Base-by-base conservation (phyloP, 1,140 invertebrate species). In the Campoletis sonorensis region DNA sequence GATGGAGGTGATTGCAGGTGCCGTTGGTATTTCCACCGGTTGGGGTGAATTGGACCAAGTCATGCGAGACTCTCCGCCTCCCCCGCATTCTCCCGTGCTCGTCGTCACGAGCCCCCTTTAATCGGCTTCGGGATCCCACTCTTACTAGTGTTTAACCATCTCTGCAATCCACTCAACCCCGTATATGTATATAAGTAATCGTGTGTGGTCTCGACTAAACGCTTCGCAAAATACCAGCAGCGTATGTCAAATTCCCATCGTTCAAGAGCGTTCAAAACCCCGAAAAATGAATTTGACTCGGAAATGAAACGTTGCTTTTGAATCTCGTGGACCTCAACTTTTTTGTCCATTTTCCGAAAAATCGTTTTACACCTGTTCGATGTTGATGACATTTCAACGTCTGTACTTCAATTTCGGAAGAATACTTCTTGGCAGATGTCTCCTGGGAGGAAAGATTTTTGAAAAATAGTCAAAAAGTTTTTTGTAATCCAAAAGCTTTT, bases 21-120 rank as follows among this genome's bases (percentile, higher is more conserved):
- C 79, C n/a, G 49, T 79, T 37, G 76, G 76, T 68, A 83, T 83
- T 85, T 85, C 79, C 80, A 75, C 23, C 79, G 79, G 83, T 83
- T 83, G 80, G 70, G 54, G 82, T 79, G 79, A 83, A 85, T 85
- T 85, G 82, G 80, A 78, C 13, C 54, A 78, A 85, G 81, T 85
- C 82, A 85, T 85, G 84, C 82, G 75, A 85, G 67, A 40, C 30
- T 72, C 45, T 23, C 23, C 21, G 21, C 23, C 21, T 13, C 21
- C 21, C 61, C 21, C 61, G 23, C n/a, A 23, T 72, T 64, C 58
- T 26, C 13, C 67, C 27, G n/a, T 64, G 61, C 15, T 64, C 26
- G n/a, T 16, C 30, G 67, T 70, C 67, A 30, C 71, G 67, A 77
- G 73, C 45, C 70, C 79, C 82, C 80, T 85, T 83, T 85, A 85